A percentile compares a stretch with the other conserved stretches of the same genome.
These are phyloP conservation scores for Ephestia elutella DNA, from an alignment of 1,140 invertebrate species.

Conservation along the genomic window DNA sequence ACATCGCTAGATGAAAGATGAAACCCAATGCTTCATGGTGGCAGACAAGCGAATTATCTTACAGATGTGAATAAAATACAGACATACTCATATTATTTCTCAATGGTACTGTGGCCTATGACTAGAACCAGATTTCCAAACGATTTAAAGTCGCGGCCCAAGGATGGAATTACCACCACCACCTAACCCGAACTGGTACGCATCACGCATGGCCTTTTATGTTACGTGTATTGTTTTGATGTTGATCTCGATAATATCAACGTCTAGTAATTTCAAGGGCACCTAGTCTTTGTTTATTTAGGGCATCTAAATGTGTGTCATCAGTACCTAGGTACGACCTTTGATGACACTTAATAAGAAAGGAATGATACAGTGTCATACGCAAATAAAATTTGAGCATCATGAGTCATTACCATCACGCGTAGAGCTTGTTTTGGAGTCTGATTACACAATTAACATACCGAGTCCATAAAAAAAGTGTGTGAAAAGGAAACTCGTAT, in stretches of 20 bases:
- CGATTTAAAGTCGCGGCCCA: too few species aligned
- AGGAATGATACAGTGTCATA: not conserved
- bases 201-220: not conserved
- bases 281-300: not conserved
- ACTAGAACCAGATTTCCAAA: too few species aligned
- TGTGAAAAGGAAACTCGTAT: not conserved
- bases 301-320: not conserved
- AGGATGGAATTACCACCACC: too few species aligned
- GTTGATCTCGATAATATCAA: not conserved
- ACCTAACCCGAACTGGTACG: too few species aligned
- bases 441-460: not conserved
- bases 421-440: not conserved
- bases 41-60: too few species aligned
- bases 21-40: too few species aligned
- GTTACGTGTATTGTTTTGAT: not conserved
- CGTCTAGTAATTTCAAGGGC: not conserved
- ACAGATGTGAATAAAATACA: too few species aligned
- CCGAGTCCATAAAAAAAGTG: not conserved
- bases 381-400: not conserved
- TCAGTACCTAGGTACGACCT: not conserved
- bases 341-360: not conserved
- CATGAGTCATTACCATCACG: not conserved
- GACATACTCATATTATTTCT: too few species aligned
- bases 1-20: too few species aligned
- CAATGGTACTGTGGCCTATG: too few species aligned